These are phyloP conservation scores for Emydoidea blandingii DNA, from an alignment of 2,797 vertebrate genomes.

Conservation along the genomic window DNA sequence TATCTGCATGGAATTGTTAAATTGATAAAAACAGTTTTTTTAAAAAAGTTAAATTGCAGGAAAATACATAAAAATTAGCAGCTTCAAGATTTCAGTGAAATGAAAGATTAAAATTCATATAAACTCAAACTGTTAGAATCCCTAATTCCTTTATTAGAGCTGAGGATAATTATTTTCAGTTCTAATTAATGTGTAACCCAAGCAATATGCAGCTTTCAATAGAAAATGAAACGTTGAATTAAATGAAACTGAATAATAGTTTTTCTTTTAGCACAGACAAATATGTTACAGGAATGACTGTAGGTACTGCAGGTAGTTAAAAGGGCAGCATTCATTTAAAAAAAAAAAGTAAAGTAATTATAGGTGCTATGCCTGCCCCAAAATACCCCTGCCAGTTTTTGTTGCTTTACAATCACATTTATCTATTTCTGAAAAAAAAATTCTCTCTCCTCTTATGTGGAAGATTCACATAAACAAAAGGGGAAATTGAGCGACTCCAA, in stretches of 20 bases:
- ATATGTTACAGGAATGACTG: neutral
- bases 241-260: neutral
- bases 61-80: neutral
- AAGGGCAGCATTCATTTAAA: neutral
- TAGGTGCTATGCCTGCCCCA: neutral
- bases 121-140: slow-evolving; percentile 19
- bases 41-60: too few relatives aligned
- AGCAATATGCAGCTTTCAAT: slow-evolving; percentile 3
- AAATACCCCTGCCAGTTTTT: neutral
- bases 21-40: neutral
- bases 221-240: neutral
- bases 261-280: neutral
- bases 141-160: slow-evolving; percentile 12
- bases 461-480: neutral
- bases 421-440: neutral
- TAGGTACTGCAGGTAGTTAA: slow-evolving; percentile 3
- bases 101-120: slow-evolving; percentile 26
- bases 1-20: too few relatives aligned
- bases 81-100: neutral
- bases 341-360: neutral
- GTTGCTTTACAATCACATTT: neutral
- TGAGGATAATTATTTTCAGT: slow-evolving; percentile 23
- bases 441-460: neutral
- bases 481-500: neutral
- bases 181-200: slow-evolving; percentile 31